Evolutionary conservation across 1,140 invertebrate species (phyloP).

Genomic region (Microplitis demolitor): DNA sequence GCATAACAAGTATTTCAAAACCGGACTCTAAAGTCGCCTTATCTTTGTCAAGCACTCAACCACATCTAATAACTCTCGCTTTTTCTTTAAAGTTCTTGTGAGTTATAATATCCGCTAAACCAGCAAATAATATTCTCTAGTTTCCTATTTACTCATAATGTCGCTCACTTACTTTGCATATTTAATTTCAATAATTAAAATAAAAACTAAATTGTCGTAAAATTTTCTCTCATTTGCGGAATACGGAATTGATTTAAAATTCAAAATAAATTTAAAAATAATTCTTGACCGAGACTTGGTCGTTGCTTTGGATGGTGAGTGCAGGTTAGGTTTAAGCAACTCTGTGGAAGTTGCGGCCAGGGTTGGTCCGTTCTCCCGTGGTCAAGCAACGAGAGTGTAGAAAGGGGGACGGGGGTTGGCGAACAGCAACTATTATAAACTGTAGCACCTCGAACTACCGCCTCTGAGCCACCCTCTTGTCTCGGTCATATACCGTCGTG

Average conservation of each 20-base stretch:
- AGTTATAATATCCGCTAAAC: slow-evolving; percentile 8
- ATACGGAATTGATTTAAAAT: too few species aligned
- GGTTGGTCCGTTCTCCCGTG: slow-evolving; percentile 48
- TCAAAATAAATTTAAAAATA: not conserved
- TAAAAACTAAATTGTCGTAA: too few species aligned
- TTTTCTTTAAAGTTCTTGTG: slow-evolving; percentile 41
- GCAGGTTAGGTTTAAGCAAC: slow-evolving; percentile 62
- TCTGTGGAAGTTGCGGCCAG: slow-evolving; percentile 59
- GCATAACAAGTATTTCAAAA: not conserved
- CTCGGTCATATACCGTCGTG: slow-evolving; percentile 9
- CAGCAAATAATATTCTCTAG: too few species aligned
- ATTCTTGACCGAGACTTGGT: slow-evolving; percentile 44
- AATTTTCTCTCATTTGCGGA: too few species aligned
- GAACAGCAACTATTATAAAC: slow-evolving; percentile 63
- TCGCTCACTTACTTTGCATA: too few species aligned
- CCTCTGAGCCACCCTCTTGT: slow-evolving; percentile 44
- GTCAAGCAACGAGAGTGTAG: not conserved
- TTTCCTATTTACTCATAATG: not conserved
- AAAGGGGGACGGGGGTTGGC: slow-evolving; percentile 38
- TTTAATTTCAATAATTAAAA: too few species aligned
- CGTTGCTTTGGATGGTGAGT: slow-evolving; percentile 31
- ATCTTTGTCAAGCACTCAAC: slow-evolving; percentile 35
- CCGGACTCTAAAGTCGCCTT: slow-evolving; percentile 14
- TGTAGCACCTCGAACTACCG: slow-evolving; percentile 63
- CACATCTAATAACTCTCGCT: slow-evolving; percentile 45